A percentile compares a stretch with the other conserved stretches of the same genome.
Conservation (phyloP, 2,113 vertebrate genomes). For the Accipiter virgatus region DNA sequence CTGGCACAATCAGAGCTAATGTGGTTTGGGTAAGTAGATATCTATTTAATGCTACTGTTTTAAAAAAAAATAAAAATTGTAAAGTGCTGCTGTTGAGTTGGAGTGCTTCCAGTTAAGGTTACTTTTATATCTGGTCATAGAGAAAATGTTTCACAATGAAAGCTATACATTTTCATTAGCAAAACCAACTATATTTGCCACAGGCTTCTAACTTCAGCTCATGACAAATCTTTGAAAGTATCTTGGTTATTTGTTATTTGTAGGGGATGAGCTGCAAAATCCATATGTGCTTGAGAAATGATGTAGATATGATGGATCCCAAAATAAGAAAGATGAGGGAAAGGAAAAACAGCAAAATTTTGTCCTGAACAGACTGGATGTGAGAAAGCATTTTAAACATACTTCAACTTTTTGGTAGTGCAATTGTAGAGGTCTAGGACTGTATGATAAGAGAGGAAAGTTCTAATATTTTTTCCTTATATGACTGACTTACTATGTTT, state of each 20-base stretch:
- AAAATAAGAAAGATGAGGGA: background rate
- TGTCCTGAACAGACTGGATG: background rate
- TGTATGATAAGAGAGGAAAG: background rate
- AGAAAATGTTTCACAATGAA: slow-evolving; percentile 2
- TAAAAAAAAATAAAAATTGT: background rate
- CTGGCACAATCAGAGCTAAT: background rate
- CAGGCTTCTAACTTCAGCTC: background rate
- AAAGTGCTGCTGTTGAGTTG: background rate
- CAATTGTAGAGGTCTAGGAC: background rate
- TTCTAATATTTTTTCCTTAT: background rate
- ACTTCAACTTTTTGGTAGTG: background rate
- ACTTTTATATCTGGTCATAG: background rate
- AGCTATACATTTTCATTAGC: slow-evolving; percentile 11
- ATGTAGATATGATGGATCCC: background rate
- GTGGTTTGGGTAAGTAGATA: background rate
- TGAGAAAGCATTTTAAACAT: background rate
- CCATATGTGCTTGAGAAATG: background rate
- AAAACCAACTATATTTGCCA: background rate
- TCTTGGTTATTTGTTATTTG: background rate
- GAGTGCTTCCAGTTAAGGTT: background rate
- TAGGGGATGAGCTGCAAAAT: background rate
- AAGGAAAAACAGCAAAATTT: background rate
- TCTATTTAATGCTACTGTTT: slow-evolving; percentile 7
- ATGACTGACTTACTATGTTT: background rate
- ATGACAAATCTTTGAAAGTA: background rate